Evolutionary conservation across 1,140 invertebrate species (phyloP).

Genomic region (Phenacoccus solenopsis): DNA sequence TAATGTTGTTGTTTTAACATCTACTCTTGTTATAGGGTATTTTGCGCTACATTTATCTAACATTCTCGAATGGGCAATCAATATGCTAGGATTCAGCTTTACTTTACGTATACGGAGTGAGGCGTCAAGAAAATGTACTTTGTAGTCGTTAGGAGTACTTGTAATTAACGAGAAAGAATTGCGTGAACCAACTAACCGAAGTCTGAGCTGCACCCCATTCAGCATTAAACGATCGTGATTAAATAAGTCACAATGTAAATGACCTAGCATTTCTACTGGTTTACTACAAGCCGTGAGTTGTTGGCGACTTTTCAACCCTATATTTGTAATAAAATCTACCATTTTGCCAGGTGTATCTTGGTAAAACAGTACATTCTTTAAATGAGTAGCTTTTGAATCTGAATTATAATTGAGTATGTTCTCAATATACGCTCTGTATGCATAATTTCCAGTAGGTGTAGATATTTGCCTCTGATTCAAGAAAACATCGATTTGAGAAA

Average conservation of each 20-base stretch:
- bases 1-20: constrained; percentile 33
- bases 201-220: constrained; percentile 33
- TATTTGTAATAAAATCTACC: no score
- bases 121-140: constrained; percentile 28
- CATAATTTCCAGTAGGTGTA: no score
- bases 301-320: neutral
- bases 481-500: constrained; percentile 20
- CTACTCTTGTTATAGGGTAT: constrained; percentile 33
- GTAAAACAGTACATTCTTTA: no score
- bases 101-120: constrained; percentile 30
- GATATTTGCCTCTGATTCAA: constrained; percentile 24
- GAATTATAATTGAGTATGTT: no score
- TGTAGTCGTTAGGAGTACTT: constrained; percentile 11
- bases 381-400: no score
- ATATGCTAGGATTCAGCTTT: constrained; percentile 31
- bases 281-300: neutral
- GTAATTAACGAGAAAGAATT: constrained; percentile 32
- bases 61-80: constrained; percentile 32
- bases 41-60: constrained; percentile 32
- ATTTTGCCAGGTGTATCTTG: no score
- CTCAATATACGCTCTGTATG: no score
- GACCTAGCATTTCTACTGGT: neutral
- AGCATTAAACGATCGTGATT: constrained; percentile 34
- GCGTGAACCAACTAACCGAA: constrained; percentile 31
- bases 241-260: constrained; percentile 25